These are phyloP conservation scores for Habroteleia sp. DNA, from an alignment of 2,888 invertebrate species.

Conservation along the genomic window DNA sequence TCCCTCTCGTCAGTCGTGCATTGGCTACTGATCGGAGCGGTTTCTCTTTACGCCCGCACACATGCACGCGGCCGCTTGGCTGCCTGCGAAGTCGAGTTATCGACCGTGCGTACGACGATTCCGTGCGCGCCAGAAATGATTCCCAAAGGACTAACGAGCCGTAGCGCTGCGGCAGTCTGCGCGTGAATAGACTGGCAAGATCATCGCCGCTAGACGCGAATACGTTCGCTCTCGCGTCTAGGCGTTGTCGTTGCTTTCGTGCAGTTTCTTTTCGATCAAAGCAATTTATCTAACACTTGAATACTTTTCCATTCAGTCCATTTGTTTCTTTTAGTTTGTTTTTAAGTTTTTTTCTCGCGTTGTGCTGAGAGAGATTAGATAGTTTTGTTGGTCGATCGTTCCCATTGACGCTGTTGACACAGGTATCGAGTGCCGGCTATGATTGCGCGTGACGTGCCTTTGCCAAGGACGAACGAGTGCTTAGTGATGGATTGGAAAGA, in stretches of 20 bases:
- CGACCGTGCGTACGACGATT: conserved; percentile 62
- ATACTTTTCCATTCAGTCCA: no score
- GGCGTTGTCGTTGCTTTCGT: conserved; percentile 52
- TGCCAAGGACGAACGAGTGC: conserved; percentile 31
- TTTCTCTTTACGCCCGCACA: conserved; percentile 60
- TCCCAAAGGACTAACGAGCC: conserved; percentile 59
- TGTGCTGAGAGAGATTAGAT: no score
- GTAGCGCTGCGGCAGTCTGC: conserved; percentile 54
- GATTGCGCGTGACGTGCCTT: conserved; percentile 45
- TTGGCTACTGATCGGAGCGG: conserved; percentile 75
- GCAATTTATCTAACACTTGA: no score
- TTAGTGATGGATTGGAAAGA: conserved; percentile 59
- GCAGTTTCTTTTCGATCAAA: no score
- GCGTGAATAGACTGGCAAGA: conserved; percentile 34
- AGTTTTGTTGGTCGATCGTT: not conserved
- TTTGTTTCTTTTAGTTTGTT: conserved; percentile 9
- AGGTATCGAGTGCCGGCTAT: conserved; percentile 44
- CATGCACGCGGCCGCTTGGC: conserved; percentile 52
- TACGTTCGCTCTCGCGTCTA: conserved; percentile 30
- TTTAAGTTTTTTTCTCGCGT: not conserved
- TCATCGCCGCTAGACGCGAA: conserved; percentile 32
- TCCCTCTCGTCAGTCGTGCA: conserved; percentile 78
- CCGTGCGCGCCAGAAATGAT: conserved; percentile 64
- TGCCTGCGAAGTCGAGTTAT: conserved; percentile 59
- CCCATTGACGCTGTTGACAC: conserved; percentile 7